Conservation (phyloP, 2,797 vertebrate genomes). For the Channa striata region DNA sequence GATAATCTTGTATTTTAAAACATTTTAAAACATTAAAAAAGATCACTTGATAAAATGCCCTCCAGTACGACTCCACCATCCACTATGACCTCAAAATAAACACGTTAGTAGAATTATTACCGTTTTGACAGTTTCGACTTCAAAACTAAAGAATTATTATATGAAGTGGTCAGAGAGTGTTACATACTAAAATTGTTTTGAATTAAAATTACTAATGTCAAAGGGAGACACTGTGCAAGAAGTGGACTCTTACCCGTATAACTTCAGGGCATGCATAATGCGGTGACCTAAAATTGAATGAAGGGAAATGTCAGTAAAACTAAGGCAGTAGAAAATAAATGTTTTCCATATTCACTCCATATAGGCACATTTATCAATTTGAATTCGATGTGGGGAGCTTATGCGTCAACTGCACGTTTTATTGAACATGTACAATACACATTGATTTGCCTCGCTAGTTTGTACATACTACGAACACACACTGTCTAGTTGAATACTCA, state of each 20-base stretch:
- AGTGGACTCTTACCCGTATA: conserved; percentile 90
- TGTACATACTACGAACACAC: conserved; percentile 8
- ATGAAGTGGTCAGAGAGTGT: no score
- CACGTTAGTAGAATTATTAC: no score
- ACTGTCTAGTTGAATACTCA: conserved; percentile 76
- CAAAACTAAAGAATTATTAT: no score
- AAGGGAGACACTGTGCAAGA: background rate
- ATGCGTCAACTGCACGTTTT: background rate
- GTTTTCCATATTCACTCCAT: background rate
- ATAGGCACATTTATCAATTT: background rate
- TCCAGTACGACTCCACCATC: no score
- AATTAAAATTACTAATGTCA: no score
- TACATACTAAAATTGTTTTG: no score
- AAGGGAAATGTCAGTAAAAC: conserved; percentile 7
- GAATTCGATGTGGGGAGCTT: no score
- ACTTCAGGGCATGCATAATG: conserved; percentile 99
- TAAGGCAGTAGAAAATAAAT: background rate
- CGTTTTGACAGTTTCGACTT: no score
- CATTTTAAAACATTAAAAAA: no score
- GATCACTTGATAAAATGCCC: no score
- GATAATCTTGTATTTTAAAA: conserved; percentile 42
- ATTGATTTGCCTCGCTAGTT: conserved; percentile 1
- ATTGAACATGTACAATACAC: background rate
- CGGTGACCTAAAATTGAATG: conserved; percentile 89
- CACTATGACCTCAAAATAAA: no score